Base-by-base conservation (phyloP, 2,113 vertebrate species). In the Ovis aries region DNA sequence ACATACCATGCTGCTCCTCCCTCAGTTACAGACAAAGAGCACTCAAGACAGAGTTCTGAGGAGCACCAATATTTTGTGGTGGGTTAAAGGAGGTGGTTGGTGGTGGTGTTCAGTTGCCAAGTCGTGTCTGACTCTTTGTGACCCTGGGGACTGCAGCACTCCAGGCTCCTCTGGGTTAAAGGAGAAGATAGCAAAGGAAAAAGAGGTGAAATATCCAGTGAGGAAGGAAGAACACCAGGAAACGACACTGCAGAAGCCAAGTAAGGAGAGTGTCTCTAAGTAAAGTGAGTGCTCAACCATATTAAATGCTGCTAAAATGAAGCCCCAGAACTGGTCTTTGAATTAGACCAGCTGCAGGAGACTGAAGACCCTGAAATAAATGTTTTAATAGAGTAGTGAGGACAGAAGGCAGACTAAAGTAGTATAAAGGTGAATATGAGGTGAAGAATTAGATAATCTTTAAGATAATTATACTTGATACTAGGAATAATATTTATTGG, bases 401-500 rank as follows among this genome's bases (percentile, higher is more conserved):
- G n/a, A 53, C 40, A 90, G 52, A 95, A 60, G 45, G 15, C 77
- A 40, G 23, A 50, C 3, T 11, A 2, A 67, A 53, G 29, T 19
- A 80, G 21, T 4, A 80, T 67, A 91, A 88, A 94, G 52, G 52
- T 81, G 55, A 97, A 74, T 16, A n/a, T 3, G 17, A 95, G 55
- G 43, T 31, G 31, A 94, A 74, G 31, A 95, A 95, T 43, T 81
- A 53, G 33, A 80, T 81, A 31, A 40, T 55, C 50, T 89, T 95
- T 57, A 89, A 62, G 33, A 81, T 84, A 43, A 91, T 83, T 96
- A 48, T 36, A 45, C 23, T 67, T 93, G 48, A 59, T 78, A 85
- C 14, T 67, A 82, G 45, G 6, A 94, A 88, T 14, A 57, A 55
- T 86, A 94, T 94, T 89, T 95, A 94, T 93, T 88, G 82, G 67